These are phyloP conservation scores for Mus musculus DNA, from an alignment of 2,113 vertebrate species.

Conservation along the genomic window GRCm39 chr13:44384501-44385000, in stretches of 20 bases:
- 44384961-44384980: neutral
- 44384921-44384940: fast-evolving
- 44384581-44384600: neutral
- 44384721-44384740: neutral
- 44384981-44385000: neutral
- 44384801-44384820: neutral
- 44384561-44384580: fast-evolving
- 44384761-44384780: fast-evolving
- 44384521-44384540: neutral
- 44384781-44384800: neutral
- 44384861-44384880: neutral
- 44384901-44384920: neutral
- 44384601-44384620: neutral
- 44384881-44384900: neutral
- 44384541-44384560: neutral
- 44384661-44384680: neutral
- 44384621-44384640: neutral
- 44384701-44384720: neutral
- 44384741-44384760: neutral
- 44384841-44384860: neutral
- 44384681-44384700: neutral
- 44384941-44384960: neutral
- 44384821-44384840: neutral
- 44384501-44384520: too few species aligned
- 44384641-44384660: neutral